Conservation (phyloP, 2,113 vertebrate species). For the Myiagra hebetior region DNA sequence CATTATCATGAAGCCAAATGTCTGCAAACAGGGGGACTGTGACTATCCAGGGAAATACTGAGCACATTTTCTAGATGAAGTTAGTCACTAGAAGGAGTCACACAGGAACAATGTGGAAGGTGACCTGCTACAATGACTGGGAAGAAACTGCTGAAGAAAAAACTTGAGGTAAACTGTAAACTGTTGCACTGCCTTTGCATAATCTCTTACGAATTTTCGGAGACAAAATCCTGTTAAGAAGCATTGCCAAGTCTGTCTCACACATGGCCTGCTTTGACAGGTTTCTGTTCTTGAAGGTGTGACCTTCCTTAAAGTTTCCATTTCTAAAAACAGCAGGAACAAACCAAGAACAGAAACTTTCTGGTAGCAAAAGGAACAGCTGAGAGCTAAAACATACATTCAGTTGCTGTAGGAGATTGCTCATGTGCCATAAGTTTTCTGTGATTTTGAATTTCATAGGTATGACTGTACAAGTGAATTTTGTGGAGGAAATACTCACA, state of each 20-base stretch:
- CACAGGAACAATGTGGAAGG: not conserved
- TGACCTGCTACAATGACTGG: not conserved
- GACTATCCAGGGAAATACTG: not conserved
- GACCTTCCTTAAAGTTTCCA: not conserved
- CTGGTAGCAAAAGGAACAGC: not conserved
- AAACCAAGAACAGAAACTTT: not conserved
- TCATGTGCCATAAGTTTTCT: not conserved
- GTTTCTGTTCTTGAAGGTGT: not conserved
- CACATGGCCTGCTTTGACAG: not conserved
- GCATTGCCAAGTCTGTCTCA: not conserved
- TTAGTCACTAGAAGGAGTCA: not conserved
- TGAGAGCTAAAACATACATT: not conserved
- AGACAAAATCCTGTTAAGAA: not conserved
- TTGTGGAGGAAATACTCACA: not conserved
- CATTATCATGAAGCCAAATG: not conserved
- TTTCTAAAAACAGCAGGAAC: not conserved
- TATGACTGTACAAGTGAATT: not conserved
- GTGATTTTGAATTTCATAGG: not conserved
- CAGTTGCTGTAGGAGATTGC: not conserved
- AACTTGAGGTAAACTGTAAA: not conserved
- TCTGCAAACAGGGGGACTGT: not conserved
- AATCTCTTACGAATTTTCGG: not conserved
- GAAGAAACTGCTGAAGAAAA: not conserved
- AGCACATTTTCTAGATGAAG: not conserved
- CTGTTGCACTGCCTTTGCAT: not conserved